Percentiles rank a stretch among this genome's conserved stretches.
phyloP scores from a whole-genome alignment of 2,888 invertebrate species.

The Anodontia alba region DNA sequence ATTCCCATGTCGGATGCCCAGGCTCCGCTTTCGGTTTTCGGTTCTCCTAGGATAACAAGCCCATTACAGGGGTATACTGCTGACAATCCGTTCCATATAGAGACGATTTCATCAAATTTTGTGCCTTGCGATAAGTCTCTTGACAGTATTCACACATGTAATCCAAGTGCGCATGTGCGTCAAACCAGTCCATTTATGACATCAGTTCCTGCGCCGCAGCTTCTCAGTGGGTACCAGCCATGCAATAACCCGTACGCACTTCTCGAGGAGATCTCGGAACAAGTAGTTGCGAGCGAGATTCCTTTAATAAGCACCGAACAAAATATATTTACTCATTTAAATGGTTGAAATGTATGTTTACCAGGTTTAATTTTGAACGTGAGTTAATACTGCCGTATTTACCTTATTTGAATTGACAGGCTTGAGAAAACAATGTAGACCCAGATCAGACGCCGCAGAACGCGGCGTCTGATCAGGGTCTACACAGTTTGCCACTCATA shows the following conservation, averaged over 20 bases:
- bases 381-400: too few relatives aligned
- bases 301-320: background rate
- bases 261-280: conserved; percentile 65
- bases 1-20: conserved; percentile 41
- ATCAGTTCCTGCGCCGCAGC: background rate
- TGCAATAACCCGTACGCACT: conserved; percentile 62
- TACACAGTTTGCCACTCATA: too few relatives aligned
- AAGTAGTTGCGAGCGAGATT: background rate
- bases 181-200: background rate
- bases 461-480: too few relatives aligned
- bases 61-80: conserved; percentile 67
- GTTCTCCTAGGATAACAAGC: conserved; percentile 61
- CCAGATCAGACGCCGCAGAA: too few relatives aligned
- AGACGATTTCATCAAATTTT: conserved; percentile 63
- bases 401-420: too few relatives aligned
- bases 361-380: too few relatives aligned
- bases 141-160: background rate
- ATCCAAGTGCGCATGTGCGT: background rate
- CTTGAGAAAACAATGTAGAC: too few relatives aligned
- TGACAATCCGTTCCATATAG: conserved; percentile 63
- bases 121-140: background rate
- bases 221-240: conserved; percentile 38
- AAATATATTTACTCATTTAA: background rate
- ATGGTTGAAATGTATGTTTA: too few relatives aligned
- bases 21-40: conserved; percentile 45